Conservation (phyloP, 1,140 invertebrate species). For the Nephila pilipes region DNA sequence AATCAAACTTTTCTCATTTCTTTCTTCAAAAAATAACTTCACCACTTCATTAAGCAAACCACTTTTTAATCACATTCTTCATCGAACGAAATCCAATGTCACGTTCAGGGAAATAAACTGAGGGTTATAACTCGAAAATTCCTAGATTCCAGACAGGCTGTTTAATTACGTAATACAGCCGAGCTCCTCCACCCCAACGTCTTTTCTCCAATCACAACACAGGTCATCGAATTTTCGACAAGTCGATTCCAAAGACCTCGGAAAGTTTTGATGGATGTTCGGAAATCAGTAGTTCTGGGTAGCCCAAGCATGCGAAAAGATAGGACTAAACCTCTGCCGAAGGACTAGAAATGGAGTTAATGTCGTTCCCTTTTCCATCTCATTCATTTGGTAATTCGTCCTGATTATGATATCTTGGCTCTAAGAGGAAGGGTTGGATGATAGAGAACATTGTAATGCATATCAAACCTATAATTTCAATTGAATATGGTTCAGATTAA, state of each 20-base stretch:
- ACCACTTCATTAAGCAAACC: background rate
- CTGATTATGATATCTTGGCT: background rate
- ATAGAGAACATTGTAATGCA: too few relatives aligned
- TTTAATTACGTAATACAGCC: slow-evolving; percentile 22
- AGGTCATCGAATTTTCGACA: slow-evolving; percentile 38
- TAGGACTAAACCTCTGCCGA: background rate
- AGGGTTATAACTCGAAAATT: background rate
- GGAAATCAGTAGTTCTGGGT: slow-evolving; percentile 6
- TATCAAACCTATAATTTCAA: too few relatives aligned
- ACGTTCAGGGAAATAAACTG: slow-evolving; percentile 2
- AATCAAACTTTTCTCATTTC: background rate
- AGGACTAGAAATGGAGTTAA: background rate
- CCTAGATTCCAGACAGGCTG: background rate
- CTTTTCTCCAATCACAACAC: background rate
- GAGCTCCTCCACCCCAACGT: background rate
- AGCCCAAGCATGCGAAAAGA: background rate
- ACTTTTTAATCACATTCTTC: background rate
- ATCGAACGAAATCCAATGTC: background rate
- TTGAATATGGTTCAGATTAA: too few relatives aligned
- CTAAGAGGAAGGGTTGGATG: too few relatives aligned
- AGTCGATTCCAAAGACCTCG: slow-evolving; percentile 8
- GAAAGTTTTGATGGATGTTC: slow-evolving; percentile 54
- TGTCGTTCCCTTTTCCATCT: background rate
- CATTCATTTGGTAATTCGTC: slow-evolving; percentile 31
- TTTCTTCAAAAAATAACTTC: background rate